A percentile compares a stretch with the other conserved stretches of the same genome.
phyloP scores from a whole-genome alignment of 2,888 invertebrate genomes.

The Heliconius charithonia region DNA sequence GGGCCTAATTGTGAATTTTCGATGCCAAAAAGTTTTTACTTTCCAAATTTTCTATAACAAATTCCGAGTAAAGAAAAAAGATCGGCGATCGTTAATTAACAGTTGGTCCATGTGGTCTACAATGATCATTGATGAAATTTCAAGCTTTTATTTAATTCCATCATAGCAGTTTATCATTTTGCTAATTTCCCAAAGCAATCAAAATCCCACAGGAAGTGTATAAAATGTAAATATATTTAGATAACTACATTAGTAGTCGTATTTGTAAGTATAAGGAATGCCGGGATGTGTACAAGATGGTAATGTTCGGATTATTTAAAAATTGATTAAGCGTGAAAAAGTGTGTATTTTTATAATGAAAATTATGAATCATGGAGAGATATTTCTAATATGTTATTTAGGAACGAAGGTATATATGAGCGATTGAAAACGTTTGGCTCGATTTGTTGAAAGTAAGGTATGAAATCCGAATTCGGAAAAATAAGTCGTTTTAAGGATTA shows the following conservation, averaged over 20 bases:
- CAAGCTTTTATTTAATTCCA: constrained; percentile 71
- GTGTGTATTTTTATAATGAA: constrained; percentile 80
- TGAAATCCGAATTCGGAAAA: constrained; percentile 70
- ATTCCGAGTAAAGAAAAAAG: constrained; percentile 30
- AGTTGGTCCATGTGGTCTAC: constrained; percentile 53
- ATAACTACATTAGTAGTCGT: constrained; percentile 72
- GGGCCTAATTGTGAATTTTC: constrained; percentile 45
- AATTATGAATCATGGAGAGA: constrained; percentile 62
- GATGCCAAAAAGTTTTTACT: constrained; percentile 19
- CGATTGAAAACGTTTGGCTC: constrained; percentile 52
- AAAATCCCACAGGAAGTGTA: constrained; percentile 76
- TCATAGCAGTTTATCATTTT: constrained; percentile 58
- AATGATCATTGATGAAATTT: constrained; percentile 81
- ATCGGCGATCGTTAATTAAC: constrained; percentile 36
- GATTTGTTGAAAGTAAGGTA: constrained; percentile 57
- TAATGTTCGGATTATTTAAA: constrained; percentile 53
- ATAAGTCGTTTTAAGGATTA: constrained; percentile 67
- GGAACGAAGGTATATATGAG: constrained; percentile 59
- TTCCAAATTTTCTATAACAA: constrained; percentile 20
- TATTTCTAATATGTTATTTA: constrained; percentile 76
- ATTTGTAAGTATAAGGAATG: constrained; percentile 68
- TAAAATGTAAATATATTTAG: constrained; percentile 75
- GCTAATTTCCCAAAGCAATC: constrained; percentile 58
- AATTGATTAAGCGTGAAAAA: constrained; percentile 63
- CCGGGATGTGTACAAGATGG: constrained; percentile 68